Percentiles rank a stretch among this genome's conserved stretches.
These are phyloP conservation scores for Drosophila neoperkinsi DNA, from an alignment of 2,888 invertebrate genomes.

Conservation along the genomic window DNA sequence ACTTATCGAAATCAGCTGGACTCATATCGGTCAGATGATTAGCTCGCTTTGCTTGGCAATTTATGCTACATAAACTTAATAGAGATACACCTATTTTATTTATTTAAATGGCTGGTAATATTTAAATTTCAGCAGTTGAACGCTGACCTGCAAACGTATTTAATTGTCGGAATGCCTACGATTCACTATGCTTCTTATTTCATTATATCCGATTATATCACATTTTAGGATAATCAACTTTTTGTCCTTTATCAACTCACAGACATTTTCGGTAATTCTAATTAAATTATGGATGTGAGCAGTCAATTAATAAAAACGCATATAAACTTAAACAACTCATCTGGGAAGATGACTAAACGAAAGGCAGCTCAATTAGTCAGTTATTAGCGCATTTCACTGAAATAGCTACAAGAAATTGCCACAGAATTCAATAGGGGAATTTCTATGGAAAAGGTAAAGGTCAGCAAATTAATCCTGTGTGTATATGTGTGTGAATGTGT, in stretches of 20 bases:
- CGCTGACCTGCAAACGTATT: neutral
- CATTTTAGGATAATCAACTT: neutral
- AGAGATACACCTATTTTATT: neutral
- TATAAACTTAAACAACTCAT: neutral
- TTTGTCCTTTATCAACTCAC: neutral
- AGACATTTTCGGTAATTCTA: neutral
- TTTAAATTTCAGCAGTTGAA: neutral
- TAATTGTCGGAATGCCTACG: neutral
- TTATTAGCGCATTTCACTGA: neutral
- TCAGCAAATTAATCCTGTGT: neutral
- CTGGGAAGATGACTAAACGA: neutral
- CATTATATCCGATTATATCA: neutral
- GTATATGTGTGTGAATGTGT: constrained; percentile 1
- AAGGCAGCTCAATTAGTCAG: neutral
- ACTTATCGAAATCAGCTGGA: neutral
- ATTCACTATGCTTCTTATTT: neutral
- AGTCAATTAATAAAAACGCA: neutral
- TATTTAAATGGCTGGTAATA: neutral
- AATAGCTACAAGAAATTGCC: constrained; percentile 9
- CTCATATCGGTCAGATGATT: neutral
- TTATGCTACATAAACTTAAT: neutral
- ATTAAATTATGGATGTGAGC: neutral
- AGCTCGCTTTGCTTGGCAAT: too few species aligned
- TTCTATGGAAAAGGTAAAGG: constrained; percentile 4
- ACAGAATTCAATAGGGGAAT: neutral